Evolutionary conservation across 2,888 invertebrate genomes (phyloP), one percentile per base, ranked within the genome.

Genomic region (Griposia aprilina): DNA sequence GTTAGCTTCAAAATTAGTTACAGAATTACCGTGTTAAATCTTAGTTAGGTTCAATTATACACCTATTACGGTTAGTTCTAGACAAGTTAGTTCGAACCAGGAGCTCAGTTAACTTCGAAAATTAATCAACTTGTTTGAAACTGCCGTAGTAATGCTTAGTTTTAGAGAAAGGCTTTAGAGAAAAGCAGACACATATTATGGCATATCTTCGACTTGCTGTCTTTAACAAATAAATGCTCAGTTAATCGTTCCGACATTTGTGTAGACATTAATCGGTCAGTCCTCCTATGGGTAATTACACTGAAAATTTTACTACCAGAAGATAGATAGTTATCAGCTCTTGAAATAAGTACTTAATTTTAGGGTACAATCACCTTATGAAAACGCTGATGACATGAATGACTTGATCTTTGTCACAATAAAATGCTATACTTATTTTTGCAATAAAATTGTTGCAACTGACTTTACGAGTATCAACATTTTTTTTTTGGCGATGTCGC

Each of bases 21-120:
- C 30, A 20, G 26, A 30, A 63, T 65, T 81, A 57, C 36, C 55
- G 85, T 48, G 68, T 83, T 85, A 76, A 81, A 76, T 65, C 68
- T 45, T 45, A 76, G 67, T 75, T 65, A 65, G n/a, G 68, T 73
- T 60, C 50, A 81, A 85, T 76, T 76, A 82, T 72, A 26, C 55
- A 69, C 23, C 60, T 62, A 76, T 72, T 72, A 55, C 10, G 15
- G 76, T 69, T 76, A 85, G 60, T 59, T 80, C n/a, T 17, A 68
- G 50, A 36, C 57, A 41, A 84, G 30, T 75, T 80, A 30, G 59
- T 67, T 66, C 13, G 13, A 59, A 63, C 67, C 30, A 26, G 60
- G 60, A 73, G 41, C 55, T 50, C 48, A 71, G 59, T 69, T 71
- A 57, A 55, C 74, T 80, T 45, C 50, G 36, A 36, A 76, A 69